Conservation (phyloP, 1,140 invertebrate species). For the Drosophila ficusphila region DNA sequence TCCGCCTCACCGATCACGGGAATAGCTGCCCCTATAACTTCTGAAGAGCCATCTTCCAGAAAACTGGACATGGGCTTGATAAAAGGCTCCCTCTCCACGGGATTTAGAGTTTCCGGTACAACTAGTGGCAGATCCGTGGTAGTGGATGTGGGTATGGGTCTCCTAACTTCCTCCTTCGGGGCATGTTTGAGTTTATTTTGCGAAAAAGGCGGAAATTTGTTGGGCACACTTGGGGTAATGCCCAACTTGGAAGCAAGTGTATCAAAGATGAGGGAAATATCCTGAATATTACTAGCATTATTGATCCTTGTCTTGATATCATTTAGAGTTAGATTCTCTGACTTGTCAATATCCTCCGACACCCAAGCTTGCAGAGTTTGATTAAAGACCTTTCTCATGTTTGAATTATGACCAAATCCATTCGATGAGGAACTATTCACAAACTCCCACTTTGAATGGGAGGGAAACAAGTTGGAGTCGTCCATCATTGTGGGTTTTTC, state of each 20-base stretch:
- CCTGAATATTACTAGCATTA: slow-evolving; percentile 82
- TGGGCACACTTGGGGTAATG: slow-evolving; percentile 71
- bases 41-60: slow-evolving; percentile 62
- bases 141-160: slow-evolving; percentile 29
- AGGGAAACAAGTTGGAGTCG: slow-evolving; percentile 79
- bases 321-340: slow-evolving; percentile 69
- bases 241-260: slow-evolving; percentile 82
- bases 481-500: slow-evolving; percentile 71
- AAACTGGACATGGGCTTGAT: slow-evolving; percentile 79
- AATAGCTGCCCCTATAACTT: slow-evolving; percentile 69
- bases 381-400: slow-evolving; percentile 80
- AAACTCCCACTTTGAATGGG: slow-evolving; percentile 83
- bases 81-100: slow-evolving; percentile 67
- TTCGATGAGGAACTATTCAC: slow-evolving; percentile 68
- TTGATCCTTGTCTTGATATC: slow-evolving; percentile 80
- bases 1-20: slow-evolving; percentile 81
- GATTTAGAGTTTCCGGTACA: slow-evolving; percentile 23
- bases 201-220: slow-evolving; percentile 79
- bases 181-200: slow-evolving; percentile 75
- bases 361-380: slow-evolving; percentile 83
- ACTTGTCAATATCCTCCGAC: slow-evolving; percentile 76
- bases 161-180: slow-evolving; percentile 53
- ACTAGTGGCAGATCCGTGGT: slow-evolving; percentile 26
- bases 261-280: slow-evolving; percentile 83
- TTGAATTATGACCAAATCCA: slow-evolving; percentile 57